Conservation (phyloP, 2,113 vertebrate species). For the Carettochelys insculpta region DNA sequence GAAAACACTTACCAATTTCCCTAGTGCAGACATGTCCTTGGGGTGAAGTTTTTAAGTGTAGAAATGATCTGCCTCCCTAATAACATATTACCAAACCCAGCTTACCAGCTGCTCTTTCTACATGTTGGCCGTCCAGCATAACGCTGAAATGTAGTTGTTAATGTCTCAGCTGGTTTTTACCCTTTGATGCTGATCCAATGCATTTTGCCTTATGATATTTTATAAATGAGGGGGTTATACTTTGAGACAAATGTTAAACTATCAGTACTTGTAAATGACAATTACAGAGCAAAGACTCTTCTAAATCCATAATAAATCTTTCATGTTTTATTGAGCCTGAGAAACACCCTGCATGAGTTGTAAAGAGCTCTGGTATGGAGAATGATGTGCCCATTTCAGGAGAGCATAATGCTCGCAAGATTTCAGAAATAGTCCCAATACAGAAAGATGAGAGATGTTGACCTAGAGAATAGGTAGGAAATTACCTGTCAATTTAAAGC, state of each 20-base stretch:
- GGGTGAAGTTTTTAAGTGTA: not conserved
- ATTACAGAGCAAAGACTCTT: not conserved
- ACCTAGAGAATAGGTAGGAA: not conserved
- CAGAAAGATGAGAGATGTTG: accelerated
- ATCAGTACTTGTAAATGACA: not conserved
- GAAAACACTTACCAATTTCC: not conserved
- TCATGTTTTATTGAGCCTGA: not conserved
- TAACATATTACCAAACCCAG: not conserved
- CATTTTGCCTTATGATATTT: not conserved
- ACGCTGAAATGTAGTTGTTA: not conserved
- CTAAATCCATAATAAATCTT: not conserved
- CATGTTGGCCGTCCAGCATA: not conserved
- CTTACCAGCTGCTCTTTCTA: not conserved
- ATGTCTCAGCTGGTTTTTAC: not conserved
- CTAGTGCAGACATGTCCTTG: not conserved
- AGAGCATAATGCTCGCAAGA: not conserved
- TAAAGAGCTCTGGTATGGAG: not conserved
- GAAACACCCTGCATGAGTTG: not conserved
- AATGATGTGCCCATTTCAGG: not conserved
- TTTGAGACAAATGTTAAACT: not conserved
- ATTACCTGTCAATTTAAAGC: not conserved
- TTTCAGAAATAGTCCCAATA: not conserved
- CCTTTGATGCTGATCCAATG: not conserved
- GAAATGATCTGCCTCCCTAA: not conserved
- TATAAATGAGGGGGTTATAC: not conserved